Evolutionary conservation across 1,140 invertebrate species (phyloP), one percentile per base, ranked within the genome.

Genomic region (Metaphire vulgaris): DNA sequence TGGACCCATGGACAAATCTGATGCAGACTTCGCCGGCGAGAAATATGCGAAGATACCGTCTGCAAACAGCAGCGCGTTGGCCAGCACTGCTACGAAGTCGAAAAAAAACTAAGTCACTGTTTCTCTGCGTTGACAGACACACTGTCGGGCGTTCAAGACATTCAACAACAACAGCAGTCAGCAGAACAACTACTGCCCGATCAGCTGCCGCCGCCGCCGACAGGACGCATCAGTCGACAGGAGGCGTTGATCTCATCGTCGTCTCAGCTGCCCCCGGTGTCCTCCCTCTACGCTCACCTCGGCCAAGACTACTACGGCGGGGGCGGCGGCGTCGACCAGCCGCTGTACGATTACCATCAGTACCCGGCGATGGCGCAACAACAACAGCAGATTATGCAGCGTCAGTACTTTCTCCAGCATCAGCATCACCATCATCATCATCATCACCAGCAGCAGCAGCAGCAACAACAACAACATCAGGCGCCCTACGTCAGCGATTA

Each of bases 401-500:
- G n/a, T n/a, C 41, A 56, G 41, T 21, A 56, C 6, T 21, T 56
- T 56, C 41, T 56, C 41, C 41, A 56, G 41, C 41, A 21, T 21
- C 41, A 56, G 41, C 41, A 56, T 56, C 41, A 56, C 41, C n/a
- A n/a, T n/a, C n/a, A n/a, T n/a, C 41, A 56, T 56, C 41, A 56
- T 21, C n/a, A n/a, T n/a, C n/a, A n/a, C n/a, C 41, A 56, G 41
- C 41, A 56, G 41, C 41, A 12, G 6, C 41, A 12, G 6, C 41
- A 56, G 41, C 41, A 21, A 6, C 41, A 56, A 21, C 41, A 56
- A 12, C 41, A 56, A 6, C 41, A 56, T 56, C 6, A 21, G 21
- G 75, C 69, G 21, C 75, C 75, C 15, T 33, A 72, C 30, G 71
- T 71, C 6, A 72, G 33, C 21, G 75, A 76, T 34, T 76, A 76